Evolutionary conservation across 64 coral and sea anemone genomes (phyloP), one percentile per base, ranked within the genome.

Genomic region (Pocillopora verrucosa): DNA sequence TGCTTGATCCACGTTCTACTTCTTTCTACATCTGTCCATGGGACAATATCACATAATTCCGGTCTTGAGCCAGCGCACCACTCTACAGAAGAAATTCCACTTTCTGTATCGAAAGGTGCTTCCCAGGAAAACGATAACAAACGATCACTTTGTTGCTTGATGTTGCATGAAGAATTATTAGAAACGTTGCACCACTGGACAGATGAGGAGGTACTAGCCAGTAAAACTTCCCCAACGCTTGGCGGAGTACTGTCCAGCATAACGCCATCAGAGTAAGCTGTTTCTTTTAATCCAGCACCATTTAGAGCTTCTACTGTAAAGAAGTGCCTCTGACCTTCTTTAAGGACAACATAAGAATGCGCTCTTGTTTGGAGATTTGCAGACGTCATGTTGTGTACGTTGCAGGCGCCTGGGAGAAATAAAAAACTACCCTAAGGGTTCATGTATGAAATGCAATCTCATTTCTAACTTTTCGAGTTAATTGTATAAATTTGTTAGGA

Each of bases 291-390:
- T n/a, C 91, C 94, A 35, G 90, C 90, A n/a, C 78, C 87, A 73
- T 99, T 99, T 16, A 75, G 91, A n/a, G 93, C 97, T 65, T 89
- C 84, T 22, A 99, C 88, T 51, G 91, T 93, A 35, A 95, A 74
- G 68, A 86, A 92, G 68, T 99, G 95, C 7, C 88, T 80, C 15
- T 77, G 58, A 70, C 92, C 91, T 34, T 91, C 70, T 56, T 90
- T 17, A 0, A 97, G 88, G 15, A 11, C 17, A 13, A 57, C 62
- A 2, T 30, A 36, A 73, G 70, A 30, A 20, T 73, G 62, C 9
- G 59, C 85, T 73, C 61, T 92, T 77, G 95, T 97, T n/a, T 72
- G 26, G 36, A 90, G 88, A 56, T 76, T 84, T 70, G 84, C 74
- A n/a, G 41, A 84, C 9, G 76, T 84, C 75, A 93, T 77, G 22